These are phyloP conservation scores for Chiroxiphia lanceolata DNA, from an alignment of 2,797 vertebrate species.

Conservation along the genomic window DNA sequence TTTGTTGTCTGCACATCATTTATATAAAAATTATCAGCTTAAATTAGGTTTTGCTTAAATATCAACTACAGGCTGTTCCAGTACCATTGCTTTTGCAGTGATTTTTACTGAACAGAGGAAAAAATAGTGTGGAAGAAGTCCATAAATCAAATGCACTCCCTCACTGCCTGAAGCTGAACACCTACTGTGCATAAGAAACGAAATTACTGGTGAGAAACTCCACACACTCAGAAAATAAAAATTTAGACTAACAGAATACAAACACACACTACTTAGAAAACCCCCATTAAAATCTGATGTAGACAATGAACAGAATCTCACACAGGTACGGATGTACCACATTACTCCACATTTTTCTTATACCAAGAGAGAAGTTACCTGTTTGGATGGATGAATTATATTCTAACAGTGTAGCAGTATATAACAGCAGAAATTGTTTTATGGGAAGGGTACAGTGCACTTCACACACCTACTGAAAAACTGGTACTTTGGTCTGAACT, in stretches of 20 bases:
- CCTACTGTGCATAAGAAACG: conserved; percentile 58
- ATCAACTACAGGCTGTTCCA: neutral
- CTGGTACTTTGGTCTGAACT: neutral
- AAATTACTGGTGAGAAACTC: conserved; percentile 25
- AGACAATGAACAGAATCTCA: neutral
- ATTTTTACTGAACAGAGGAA: conserved; percentile 20
- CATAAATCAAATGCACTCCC: conserved; percentile 55
- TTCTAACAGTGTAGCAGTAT: neutral
- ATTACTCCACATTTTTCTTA: neutral
- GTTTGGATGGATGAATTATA: neutral
- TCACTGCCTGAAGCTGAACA: conserved; percentile 34
- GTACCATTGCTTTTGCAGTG: conserved; percentile 7
- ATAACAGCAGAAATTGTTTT: neutral
- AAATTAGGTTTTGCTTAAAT: conserved; percentile 25
- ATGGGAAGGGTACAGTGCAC: neutral
- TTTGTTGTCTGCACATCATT: neutral
- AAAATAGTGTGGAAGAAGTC: neutral
- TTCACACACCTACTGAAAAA: neutral
- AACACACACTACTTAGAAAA: conserved; percentile 52
- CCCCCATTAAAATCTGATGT: conserved; percentile 30
- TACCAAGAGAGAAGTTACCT: neutral
- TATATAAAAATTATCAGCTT: neutral
- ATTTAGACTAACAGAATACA: conserved; percentile 39
- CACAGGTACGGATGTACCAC: neutral
- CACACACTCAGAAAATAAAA: neutral